Base-by-base conservation (phyloP, 2,888 invertebrate genomes). In the Morpho helenor region DNA sequence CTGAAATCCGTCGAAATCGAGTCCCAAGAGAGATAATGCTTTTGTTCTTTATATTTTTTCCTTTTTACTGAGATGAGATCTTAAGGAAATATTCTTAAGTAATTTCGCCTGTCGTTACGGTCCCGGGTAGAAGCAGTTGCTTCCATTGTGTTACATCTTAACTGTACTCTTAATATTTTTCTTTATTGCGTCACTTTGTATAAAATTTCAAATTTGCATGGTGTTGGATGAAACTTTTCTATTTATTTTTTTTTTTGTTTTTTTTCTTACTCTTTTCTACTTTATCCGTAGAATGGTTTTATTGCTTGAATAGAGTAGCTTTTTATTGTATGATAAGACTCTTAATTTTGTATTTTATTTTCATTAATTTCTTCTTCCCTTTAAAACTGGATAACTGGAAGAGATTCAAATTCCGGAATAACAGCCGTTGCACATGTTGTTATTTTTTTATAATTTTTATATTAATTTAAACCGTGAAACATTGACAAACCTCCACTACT, bases 51-150 rank as follows among this genome's bases (percentile, higher is more conserved):
- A 54, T 62, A 61, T 59, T 68, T 67, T 67, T 66, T 62, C 57
- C 58, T 49, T 63, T 66, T 63, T 57, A 63, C 49, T 56, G 61
- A 63, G 65, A 66, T 68, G 66, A 67, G 66, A 69, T 64, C 61
- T 67, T 65, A 62, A 64, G 68, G 63, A 68, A 69, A 68, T 68
- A 70, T 73, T 70, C 72, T 70, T 71, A 74, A 79, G 79, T 79
- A 79, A 79, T 81, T 79, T 79, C 72, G 73, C 49, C 55, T 76
- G 77, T 76, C 74, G 72, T 77, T 75, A 66, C 62, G 67, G 61
- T 68, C 70, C 65, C 57, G 58, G 62, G 64, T 46, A 54, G 54
- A 54, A 48, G 54, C 54, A 61, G 57, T 59, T 47, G 51, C 60
- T 50, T 64, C 71, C 65, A 73, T 78, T 76, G 76, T 77, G 70